Percentiles rank a stretch among this genome's conserved stretches.
Evolutionary conservation across 2,888 invertebrate genomes (phyloP).

Genomic region (Aporophyla nigra): DNA sequence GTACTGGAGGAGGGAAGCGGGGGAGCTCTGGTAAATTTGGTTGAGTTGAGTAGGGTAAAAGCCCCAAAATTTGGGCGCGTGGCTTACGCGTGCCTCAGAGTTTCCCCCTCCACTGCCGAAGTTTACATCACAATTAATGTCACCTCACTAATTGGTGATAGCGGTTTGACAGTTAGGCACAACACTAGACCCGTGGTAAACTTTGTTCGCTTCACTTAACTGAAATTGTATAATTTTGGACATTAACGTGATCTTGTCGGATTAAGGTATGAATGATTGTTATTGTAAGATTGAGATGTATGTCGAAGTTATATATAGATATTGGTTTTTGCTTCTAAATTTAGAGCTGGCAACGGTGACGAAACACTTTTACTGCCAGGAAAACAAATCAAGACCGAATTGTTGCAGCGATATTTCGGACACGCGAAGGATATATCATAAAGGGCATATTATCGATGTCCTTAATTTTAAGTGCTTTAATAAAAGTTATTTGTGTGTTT

Average conservation of each 20-base stretch:
- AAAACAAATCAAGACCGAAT: not conserved
- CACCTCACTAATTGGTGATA: slow-evolving; percentile 83
- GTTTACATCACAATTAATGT: slow-evolving; percentile 85
- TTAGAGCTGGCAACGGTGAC: not conserved
- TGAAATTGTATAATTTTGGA: slow-evolving; percentile 51
- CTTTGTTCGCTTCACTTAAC: slow-evolving; percentile 50
- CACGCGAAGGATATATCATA: not conserved
- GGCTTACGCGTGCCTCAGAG: slow-evolving; percentile 78
- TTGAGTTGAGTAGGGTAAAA: slow-evolving; percentile 69
- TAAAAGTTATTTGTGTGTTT: not conserved
- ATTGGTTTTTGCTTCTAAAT: not conserved
- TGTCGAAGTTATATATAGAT: not conserved
- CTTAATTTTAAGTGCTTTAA: not conserved
- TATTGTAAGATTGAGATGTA: slow-evolving; percentile 17
- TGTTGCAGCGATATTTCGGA: not conserved
- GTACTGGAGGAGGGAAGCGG: not conserved
- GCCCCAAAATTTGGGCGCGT: slow-evolving; percentile 80
- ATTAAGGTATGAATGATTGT: slow-evolving; percentile 6
- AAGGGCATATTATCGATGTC: not conserved
- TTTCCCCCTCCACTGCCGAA: slow-evolving; percentile 73
- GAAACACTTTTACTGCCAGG: not conserved
- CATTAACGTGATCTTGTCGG: slow-evolving; percentile 30
- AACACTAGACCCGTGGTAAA: slow-evolving; percentile 64
- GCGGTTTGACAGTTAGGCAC: slow-evolving; percentile 75
- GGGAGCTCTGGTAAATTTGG: slow-evolving; percentile 53